Evolutionary conservation across 64 coral and sea anemone genomes (phyloP), one percentile per base, ranked within the genome.

Genomic region (Dendronephthya gigantea): DNA sequence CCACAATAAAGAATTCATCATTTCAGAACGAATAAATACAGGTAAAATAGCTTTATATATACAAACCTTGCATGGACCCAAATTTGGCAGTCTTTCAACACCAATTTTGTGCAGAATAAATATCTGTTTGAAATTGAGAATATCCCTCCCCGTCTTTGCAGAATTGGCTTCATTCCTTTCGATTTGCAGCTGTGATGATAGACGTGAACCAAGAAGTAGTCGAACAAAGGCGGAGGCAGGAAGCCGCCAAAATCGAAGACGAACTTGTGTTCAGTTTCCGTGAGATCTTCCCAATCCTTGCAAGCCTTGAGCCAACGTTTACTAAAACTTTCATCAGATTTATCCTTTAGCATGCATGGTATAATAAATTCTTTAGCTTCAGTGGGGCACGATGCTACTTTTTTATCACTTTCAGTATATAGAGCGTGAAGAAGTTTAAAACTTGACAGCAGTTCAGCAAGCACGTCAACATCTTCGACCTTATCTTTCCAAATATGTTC

Each of bases 401-500:
- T 30, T 75, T 34, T 9, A 9, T 75, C 35, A 75, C 25, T 75
- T 66, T 66, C 19, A 33, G 69, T 75, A 34, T 75, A 30, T 33
- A 37, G 69, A 4, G 30, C 27, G 49, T 83, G 83, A 31, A 89
- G 82, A 52, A 89, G 34, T 48, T 68, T 66, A 28, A 35, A 84
- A 27, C 40, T 48, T 70, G 68, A 76, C 38, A 89, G 83, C 32
- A 84, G 49, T 36, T 83, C 82, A 48, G 84, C 40, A 34, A 89
- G 59, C 8, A 68, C 32, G 32, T 40, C 17, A n/a, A 27, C n/a
- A 47, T 58, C 27, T 8, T 62, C 69, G 0, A 27, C 8, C 4
- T 70, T 51, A 8, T 35, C 65, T 49, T 90, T 52, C 88, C 92
- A 93, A 12, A 89, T 37, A 51, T 87, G 85, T 15, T 90, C 33